Percentiles rank a stretch among this genome's conserved stretches.
Conservation (phyloP, 2,888 invertebrate genomes). For the Bombyx huttoni region DNA sequence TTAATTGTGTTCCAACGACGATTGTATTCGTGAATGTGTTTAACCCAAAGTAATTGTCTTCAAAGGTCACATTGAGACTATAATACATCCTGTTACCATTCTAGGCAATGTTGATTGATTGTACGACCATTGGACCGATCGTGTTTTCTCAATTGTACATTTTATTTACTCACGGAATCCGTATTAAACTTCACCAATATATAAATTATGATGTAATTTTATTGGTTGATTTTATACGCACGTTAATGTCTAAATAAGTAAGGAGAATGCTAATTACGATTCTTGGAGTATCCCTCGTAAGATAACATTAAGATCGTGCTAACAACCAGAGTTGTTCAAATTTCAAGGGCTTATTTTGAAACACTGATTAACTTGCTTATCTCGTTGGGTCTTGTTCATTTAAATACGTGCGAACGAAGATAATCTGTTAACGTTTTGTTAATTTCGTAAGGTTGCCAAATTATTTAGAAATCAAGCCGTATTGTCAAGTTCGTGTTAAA, state of each 20-base stretch:
- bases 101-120: conserved; percentile 25
- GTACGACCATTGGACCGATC: conserved; percentile 23
- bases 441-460: background rate
- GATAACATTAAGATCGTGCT: background rate
- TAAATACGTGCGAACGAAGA: conserved; percentile 1
- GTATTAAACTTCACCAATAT: background rate
- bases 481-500: background rate
- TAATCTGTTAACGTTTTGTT: background rate
- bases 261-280: background rate
- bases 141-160: conserved; percentile 13
- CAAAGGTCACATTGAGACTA: conserved; percentile 13
- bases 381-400: conserved; percentile 1
- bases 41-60: conserved; percentile 12
- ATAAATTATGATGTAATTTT: background rate
- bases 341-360: background rate
- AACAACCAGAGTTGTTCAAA: background rate
- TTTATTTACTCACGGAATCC: background rate
- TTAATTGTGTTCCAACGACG: background rate
- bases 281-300: background rate
- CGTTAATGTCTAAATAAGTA: background rate
- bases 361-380: conserved; percentile 1
- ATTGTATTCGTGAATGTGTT: background rate
- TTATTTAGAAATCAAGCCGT: background rate
- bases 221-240: too few species aligned
- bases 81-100: conserved; percentile 21